These are phyloP conservation scores for Cheilosia soror DNA, from an alignment of 2,888 invertebrate genomes.

Conservation along the genomic window DNA sequence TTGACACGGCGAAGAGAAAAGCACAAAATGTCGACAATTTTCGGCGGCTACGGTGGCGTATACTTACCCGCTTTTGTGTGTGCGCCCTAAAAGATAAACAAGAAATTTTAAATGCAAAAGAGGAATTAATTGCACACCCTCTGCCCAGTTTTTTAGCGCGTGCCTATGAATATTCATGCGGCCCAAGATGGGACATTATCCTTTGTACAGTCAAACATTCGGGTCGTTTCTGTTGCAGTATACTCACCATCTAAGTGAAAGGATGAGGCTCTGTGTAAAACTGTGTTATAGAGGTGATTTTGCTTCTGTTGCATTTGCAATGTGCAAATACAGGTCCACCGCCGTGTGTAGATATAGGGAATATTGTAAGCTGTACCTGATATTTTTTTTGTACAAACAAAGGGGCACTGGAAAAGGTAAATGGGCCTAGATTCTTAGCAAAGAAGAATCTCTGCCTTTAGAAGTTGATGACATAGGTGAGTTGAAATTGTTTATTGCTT, in stretches of 20 bases:
- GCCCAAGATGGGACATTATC: slow-evolving; percentile 67
- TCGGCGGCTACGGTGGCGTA: slow-evolving; percentile 16
- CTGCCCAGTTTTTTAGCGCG: slow-evolving; percentile 76
- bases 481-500: slow-evolving; percentile 25
- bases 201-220: slow-evolving; percentile 71
- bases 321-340: slow-evolving; percentile 40
- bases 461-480: background rate
- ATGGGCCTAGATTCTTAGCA: slow-evolving; percentile 8
- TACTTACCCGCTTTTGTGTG: slow-evolving; percentile 44
- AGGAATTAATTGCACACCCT: slow-evolving; percentile 77
- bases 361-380: slow-evolving; percentile 5
- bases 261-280: slow-evolving; percentile 1
- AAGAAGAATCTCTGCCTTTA: slow-evolving; percentile 1
- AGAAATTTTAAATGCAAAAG: slow-evolving; percentile 75
- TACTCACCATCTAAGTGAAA: slow-evolving; percentile 15
- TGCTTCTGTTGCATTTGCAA: slow-evolving; percentile 59
- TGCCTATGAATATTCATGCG: slow-evolving; percentile 83
- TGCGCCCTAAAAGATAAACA: slow-evolving; percentile 68
- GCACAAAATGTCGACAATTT: slow-evolving; percentile 43
- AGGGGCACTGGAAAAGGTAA: slow-evolving; percentile 24
- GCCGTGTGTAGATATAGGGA: slow-evolving; percentile 11
- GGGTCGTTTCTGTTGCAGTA: slow-evolving; percentile 59
- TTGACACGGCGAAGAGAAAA: slow-evolving; percentile 12
- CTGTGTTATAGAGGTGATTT: slow-evolving; percentile 20
- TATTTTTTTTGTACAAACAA: slow-evolving; percentile 31